Evolutionary conservation across 2,888 invertebrate species (phyloP).

Genomic region (Drosophila anomelani): DNA sequence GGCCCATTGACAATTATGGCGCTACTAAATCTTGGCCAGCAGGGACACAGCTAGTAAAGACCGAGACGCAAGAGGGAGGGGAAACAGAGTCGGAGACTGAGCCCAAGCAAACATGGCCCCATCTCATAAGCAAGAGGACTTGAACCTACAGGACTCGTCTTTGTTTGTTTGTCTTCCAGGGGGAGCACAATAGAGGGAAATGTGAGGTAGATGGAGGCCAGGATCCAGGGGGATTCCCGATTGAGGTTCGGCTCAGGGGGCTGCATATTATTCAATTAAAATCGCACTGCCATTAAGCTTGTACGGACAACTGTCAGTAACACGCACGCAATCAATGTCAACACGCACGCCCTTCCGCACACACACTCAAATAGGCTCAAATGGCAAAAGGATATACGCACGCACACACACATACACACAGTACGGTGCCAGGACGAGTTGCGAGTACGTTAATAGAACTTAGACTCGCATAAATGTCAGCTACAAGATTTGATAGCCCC

Average conservation of each 20-base stretch:
- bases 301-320: constrained; percentile 68
- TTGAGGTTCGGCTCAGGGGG: constrained; percentile 28
- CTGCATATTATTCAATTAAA: constrained; percentile 79
- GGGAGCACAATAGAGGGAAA: constrained; percentile 7
- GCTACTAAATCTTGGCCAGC: constrained; percentile 68
- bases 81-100: background rate
- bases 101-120: constrained; percentile 52
- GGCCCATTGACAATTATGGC: constrained; percentile 77
- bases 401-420: constrained; percentile 8
- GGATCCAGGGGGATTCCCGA: background rate
- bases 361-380: constrained; percentile 17
- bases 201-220: too few species aligned
- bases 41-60: constrained; percentile 23
- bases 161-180: constrained; percentile 32
- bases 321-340: constrained; percentile 66
- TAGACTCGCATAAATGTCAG: constrained; percentile 75
- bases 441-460: constrained; percentile 63
- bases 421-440: constrained; percentile 22
- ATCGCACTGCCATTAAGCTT: constrained; percentile 74
- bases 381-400: constrained; percentile 32
- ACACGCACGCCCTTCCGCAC: constrained; percentile 27
- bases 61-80: background rate
- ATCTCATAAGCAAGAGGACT: constrained; percentile 37
- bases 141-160: constrained; percentile 14
- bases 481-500: constrained; percentile 72